Conservation (phyloP, 1,140 invertebrate genomes). For the Monochamus saltuarius region DNA sequence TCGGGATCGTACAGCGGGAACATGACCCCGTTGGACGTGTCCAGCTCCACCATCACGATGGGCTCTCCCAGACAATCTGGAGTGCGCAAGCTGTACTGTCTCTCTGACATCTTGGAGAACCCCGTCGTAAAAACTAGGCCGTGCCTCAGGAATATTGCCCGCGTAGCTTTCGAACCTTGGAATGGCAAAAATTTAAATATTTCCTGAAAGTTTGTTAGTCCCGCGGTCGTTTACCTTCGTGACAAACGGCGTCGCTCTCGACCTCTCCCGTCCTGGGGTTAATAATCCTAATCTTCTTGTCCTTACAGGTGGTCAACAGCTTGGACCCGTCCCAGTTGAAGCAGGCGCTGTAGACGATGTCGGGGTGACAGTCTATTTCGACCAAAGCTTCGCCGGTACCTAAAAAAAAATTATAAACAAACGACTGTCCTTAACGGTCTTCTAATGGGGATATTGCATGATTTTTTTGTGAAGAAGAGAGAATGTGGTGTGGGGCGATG, state of each 20-base stretch:
- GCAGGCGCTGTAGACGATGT: conserved; percentile 93
- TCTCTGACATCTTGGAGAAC: conserved; percentile 94
- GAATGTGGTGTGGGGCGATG: too few relatives aligned
- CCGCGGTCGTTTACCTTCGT: conserved; percentile 70
- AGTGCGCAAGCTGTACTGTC: conserved; percentile 91
- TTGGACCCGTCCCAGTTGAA: conserved; percentile 97
- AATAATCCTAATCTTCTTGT: conserved; percentile 96
- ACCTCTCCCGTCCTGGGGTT: conserved; percentile 89
- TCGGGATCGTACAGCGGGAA: conserved; percentile 98
- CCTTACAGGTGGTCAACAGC: conserved; percentile 95
- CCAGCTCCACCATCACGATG: conserved; percentile 93
- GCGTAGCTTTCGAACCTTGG: conserved; percentile 80
- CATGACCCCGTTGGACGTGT: conserved; percentile 97
- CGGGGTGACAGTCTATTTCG: conserved; percentile 89
- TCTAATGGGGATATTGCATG: too few relatives aligned
- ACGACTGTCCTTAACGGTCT: too few relatives aligned
- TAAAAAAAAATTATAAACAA: conserved; percentile 53
- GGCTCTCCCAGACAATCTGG: conserved; percentile 87
- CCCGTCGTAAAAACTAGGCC: conserved; percentile 95
- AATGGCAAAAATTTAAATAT: conserved; percentile 13
- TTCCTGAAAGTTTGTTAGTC: background rate
- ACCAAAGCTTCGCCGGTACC: conserved; percentile 93
- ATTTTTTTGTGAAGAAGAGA: too few relatives aligned
- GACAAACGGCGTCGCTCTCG: conserved; percentile 85
- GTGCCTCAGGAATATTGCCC: conserved; percentile 87